phyloP scores from a whole-genome alignment of 2,113 vertebrate species.

The Proterorhinus semilunaris region DNA sequence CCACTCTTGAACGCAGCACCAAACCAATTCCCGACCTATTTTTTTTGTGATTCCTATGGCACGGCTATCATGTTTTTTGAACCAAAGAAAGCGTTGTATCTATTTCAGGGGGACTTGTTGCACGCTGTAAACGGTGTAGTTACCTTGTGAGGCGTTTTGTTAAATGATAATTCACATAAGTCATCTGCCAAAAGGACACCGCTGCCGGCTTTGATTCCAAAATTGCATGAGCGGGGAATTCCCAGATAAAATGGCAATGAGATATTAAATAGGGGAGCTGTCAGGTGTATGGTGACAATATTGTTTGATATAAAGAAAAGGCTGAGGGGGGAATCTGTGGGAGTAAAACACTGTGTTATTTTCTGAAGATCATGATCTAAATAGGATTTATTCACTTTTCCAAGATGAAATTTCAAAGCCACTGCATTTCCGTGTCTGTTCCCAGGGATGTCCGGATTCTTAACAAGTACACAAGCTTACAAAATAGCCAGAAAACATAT shows the following conservation, averaged over 20 bases:
- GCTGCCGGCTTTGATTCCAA: constrained; percentile 61
- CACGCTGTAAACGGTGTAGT: constrained; percentile 35
- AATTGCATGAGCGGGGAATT: constrained; percentile 62
- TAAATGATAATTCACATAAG: constrained; percentile 46
- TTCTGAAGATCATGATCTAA: constrained; percentile 17
- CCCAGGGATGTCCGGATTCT: neutral
- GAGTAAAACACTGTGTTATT: constrained; percentile 27
- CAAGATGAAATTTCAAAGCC: neutral
- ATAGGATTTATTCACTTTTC: constrained; percentile 2
- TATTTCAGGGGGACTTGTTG: constrained; percentile 19
- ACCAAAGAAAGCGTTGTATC: constrained; percentile 26
- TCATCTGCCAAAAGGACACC: constrained; percentile 34
- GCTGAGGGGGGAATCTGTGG: constrained; percentile 81
- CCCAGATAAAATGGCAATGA: constrained; percentile 64
- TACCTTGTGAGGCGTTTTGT: constrained; percentile 26
- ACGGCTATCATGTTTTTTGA: constrained; percentile 25
- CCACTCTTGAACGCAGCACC: constrained; percentile 7
- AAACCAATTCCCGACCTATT: constrained; percentile 11
- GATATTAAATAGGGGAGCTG: constrained; percentile 81
- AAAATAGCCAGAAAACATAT: too few species aligned
- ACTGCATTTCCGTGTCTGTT: neutral
- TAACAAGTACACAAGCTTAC: neutral
- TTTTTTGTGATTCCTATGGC: constrained; percentile 25
- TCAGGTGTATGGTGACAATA: constrained; percentile 89
- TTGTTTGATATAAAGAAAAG: constrained; percentile 88